Conservation (phyloP, 2,888 invertebrate species). For the Omphaloscelis lunosa region DNA sequence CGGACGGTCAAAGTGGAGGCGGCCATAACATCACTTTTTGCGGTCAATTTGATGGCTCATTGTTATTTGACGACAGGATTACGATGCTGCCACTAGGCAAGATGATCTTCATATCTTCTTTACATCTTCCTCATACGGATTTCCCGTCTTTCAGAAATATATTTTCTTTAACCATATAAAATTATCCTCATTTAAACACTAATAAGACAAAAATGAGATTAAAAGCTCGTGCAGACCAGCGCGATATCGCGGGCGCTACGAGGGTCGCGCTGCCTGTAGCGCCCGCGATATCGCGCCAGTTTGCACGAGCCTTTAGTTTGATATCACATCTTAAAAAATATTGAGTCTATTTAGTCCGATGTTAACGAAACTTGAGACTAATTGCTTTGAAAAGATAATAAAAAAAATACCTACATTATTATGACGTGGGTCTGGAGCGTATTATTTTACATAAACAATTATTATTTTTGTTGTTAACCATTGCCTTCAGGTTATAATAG, state of each 20-base stretch:
- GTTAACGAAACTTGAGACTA: slow-evolving; percentile 32
- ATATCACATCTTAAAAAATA: background rate
- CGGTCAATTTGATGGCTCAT: background rate
- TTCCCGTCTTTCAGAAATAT: background rate
- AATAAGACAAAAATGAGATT: background rate
- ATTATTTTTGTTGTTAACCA: background rate
- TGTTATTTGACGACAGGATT: background rate
- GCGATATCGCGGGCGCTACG: too few species aligned
- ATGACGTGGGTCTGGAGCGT: background rate
- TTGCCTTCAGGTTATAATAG: slow-evolving; percentile 2
- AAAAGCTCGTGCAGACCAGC: too few species aligned
- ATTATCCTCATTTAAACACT: too few species aligned
- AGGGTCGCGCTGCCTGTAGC: too few species aligned
- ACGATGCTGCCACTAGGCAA: background rate
- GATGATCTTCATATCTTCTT: background rate
- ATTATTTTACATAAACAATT: slow-evolving; percentile 30
- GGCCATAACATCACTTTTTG: background rate
- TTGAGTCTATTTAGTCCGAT: slow-evolving; percentile 14
- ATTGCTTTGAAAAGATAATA: slow-evolving; percentile 23
- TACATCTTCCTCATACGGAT: background rate
- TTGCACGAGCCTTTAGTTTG: too few species aligned
- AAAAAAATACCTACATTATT: slow-evolving; percentile 14
- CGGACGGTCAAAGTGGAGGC: background rate
- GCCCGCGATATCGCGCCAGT: too few species aligned
- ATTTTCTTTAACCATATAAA: background rate